Percentiles rank a stretch among this genome's conserved stretches.
Evolutionary conservation across 2,113 vertebrate species (phyloP).

Genomic region (Etia nguti): DNA sequence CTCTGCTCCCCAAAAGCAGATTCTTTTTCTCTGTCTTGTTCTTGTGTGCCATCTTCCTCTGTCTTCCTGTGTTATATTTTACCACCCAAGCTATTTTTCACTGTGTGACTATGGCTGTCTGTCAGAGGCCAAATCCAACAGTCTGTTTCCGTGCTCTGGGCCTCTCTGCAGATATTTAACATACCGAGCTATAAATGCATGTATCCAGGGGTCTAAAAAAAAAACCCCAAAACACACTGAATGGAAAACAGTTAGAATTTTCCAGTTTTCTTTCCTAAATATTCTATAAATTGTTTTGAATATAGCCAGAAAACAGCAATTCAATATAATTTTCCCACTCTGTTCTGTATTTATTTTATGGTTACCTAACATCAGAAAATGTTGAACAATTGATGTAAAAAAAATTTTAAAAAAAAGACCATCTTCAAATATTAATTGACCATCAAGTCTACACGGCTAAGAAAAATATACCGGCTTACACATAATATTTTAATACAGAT

Average conservation of each 20-base stretch:
- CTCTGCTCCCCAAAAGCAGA: not conserved
- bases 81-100: not conserved
- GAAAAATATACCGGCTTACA: fast-evolving
- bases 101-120: not conserved
- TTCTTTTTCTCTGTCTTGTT: not conserved
- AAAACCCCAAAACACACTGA: not conserved
- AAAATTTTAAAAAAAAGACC: fast-evolving
- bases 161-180: slow-evolving; percentile 1
- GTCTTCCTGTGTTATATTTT: not conserved
- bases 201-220: fast-evolving
- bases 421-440: not conserved
- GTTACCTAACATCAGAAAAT: not conserved
- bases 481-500: not conserved
- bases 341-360: not conserved
- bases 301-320: not conserved
- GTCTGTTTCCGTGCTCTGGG: not conserved
- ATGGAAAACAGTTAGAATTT: not conserved
- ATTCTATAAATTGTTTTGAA: not conserved
- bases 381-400: not conserved
- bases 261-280: not conserved
- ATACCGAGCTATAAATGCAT: not conserved
- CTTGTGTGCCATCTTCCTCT: fast-evolving
- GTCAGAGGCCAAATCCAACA: slow-evolving; percentile 14
- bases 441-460: not conserved
- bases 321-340: not conserved